Evolutionary conservation across 2,113 vertebrate genomes (phyloP), one percentile per base, ranked within the genome.

Genomic region (Gallinago jamesoni): DNA sequence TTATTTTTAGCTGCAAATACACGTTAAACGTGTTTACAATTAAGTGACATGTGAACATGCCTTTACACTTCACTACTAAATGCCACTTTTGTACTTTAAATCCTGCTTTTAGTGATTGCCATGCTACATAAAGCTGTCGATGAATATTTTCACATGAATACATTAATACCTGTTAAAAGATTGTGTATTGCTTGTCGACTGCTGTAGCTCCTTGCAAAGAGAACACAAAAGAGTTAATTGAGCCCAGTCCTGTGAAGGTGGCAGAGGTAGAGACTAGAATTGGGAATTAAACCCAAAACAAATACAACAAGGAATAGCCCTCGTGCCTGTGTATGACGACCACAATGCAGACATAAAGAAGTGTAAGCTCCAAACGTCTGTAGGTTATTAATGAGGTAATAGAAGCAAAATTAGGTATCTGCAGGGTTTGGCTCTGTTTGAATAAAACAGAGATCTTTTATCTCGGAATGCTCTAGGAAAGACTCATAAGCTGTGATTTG

Each of bases 221-320:
- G 90, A 96, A 94, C 95, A 97, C 96, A 97, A 96, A 98, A 98
- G 98, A 97, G 97, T 98, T 98, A 98, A 99, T 98, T 98, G 98
- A 98, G 94, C 91, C 98, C 97, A 98, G 98, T 91, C 96, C 98
- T 97, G 98, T 97, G 95, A 98, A 98, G 97, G 98, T 98, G 98
- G 98, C 97, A 97, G 97, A 96, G 94, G 96, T 96, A 96, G 70
- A 97, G 89, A 91, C 79, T 95, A 89, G 95, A 96, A 96, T 85
- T 96, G 97, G 98, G 94, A 98, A 94, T 97, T 97, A 95, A 95
- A 98, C 98, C 86, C 96, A 95, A 96, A 96, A 95, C 76, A 97
- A 97, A 96, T 83, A 92, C 76, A 85, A 91, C 28, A 89, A 93
- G 81, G 69, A 94, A 87, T 80, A 92, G 73, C 74, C 67, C 92